Percentiles rank a stretch among this genome's conserved stretches.
Conservation (phyloP, 2,797 vertebrate genomes). For the Trachops cirrhosus region DNA sequence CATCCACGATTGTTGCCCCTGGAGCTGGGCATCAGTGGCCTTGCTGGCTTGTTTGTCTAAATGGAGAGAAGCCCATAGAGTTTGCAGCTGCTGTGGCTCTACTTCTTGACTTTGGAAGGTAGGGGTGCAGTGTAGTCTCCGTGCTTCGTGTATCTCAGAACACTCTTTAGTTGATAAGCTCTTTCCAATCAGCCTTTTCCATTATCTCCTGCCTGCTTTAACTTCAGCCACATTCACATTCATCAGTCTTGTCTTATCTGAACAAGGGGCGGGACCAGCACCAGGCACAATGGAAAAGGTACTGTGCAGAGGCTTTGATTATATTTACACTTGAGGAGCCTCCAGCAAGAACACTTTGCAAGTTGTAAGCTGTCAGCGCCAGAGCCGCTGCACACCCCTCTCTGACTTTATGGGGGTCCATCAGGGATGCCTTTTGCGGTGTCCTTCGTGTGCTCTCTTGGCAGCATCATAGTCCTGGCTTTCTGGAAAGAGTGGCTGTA, state of each 20-base stretch:
- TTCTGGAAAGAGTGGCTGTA: neutral
- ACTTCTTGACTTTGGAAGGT: slow-evolving; percentile 35
- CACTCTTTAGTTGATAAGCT: slow-evolving; percentile 80
- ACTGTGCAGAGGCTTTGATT: slow-evolving; percentile 82
- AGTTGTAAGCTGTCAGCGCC: slow-evolving; percentile 56
- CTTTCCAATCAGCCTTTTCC: slow-evolving; percentile 83
- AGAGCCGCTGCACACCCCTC: neutral
- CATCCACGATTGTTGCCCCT: neutral
- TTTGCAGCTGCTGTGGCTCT: neutral
- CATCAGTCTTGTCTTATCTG: slow-evolving; percentile 83
- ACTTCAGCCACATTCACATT: slow-evolving; percentile 80
- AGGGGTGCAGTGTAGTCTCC: neutral
- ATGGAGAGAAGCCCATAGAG: neutral
- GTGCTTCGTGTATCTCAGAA: slow-evolving; percentile 68
- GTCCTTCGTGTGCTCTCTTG: neutral
- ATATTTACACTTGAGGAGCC: slow-evolving; percentile 73
- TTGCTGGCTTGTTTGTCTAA: neutral
- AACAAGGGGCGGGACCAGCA: slow-evolving; percentile 71
- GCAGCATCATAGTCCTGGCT: neutral
- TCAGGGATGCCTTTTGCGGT: neutral
- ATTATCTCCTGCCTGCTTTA: slow-evolving; percentile 82
- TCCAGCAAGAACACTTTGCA: slow-evolving; percentile 75
- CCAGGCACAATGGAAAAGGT: slow-evolving; percentile 76
- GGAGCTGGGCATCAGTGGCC: neutral
- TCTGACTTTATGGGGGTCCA: slow-evolving; percentile 43